phyloP scores from a whole-genome alignment of 2,113 vertebrate species.

The Percopsis transmontana region DNA sequence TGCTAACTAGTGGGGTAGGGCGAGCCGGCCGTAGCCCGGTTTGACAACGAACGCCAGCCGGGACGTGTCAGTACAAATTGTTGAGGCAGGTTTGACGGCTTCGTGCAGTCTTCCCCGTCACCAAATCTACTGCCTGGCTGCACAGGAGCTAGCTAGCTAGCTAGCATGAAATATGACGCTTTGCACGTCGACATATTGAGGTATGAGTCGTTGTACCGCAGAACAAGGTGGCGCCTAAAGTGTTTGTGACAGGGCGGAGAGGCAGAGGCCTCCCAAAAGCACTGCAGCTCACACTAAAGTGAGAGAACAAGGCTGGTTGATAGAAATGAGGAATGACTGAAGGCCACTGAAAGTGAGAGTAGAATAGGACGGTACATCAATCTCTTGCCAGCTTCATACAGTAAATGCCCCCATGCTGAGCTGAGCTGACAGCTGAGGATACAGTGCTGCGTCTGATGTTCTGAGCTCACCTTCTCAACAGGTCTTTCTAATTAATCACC shows the following conservation, averaged over 20 bases:
- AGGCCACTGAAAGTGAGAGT: constrained; percentile 20
- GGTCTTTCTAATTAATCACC: constrained; percentile 47
- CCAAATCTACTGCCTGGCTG: constrained; percentile 10
- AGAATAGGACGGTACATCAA: constrained; percentile 16
- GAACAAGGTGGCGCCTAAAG: constrained; percentile 43
- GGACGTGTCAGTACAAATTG: constrained; percentile 22
- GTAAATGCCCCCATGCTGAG: constrained; percentile 30
- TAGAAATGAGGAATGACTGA: constrained; percentile 33
- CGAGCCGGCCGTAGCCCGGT: neutral
- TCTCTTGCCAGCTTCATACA: constrained; percentile 24
- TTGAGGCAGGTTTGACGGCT: constrained; percentile 14
- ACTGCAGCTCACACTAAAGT: constrained; percentile 3
- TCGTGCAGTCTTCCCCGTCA: constrained; percentile 28
- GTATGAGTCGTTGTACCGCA: constrained; percentile 28
- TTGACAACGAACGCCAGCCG: constrained; percentile 5
- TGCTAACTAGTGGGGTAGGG: constrained; percentile 4
- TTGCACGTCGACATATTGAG: constrained; percentile 25
- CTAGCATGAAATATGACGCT: constrained; percentile 18
- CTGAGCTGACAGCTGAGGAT: constrained; percentile 33
- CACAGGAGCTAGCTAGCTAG: constrained; percentile 26
- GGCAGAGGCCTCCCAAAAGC: constrained; percentile 25
- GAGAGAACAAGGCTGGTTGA: constrained; percentile 8
- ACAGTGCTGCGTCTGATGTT: constrained; percentile 30
- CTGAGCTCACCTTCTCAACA: constrained; percentile 25
- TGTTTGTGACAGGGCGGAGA: constrained; percentile 48